Conservation (phyloP, 1,140 invertebrate species). For the Brachionus sp. region DNA sequence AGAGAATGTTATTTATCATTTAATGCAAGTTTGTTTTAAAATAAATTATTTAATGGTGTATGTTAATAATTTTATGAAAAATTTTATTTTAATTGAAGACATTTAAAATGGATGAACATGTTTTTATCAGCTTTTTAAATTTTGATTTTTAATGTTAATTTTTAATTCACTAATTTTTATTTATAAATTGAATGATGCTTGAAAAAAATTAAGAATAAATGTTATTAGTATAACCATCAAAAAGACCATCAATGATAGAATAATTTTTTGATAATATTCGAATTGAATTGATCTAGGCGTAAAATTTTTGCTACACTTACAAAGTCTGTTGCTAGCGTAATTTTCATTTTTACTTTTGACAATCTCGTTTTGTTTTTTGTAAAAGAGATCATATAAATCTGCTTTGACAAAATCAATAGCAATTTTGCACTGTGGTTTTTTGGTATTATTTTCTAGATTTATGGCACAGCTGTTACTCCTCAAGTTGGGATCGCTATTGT, state of each 20-base stretch:
- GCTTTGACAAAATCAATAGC: background rate
- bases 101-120: background rate
- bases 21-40: background rate
- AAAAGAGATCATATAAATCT: background rate
- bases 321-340: background rate
- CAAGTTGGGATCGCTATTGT: background rate
- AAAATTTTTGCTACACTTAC: background rate
- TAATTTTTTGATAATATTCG: background rate
- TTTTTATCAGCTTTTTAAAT: background rate
- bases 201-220: slow-evolving; percentile 18
- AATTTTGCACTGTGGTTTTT: background rate
- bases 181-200: background rate
- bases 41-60: background rate
- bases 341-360: background rate
- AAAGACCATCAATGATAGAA: background rate
- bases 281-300: background rate
- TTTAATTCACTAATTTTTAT: background rate
- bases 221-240: background rate
- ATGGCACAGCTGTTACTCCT: background rate
- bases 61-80: background rate
- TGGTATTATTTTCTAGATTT: background rate
- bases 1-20: background rate
- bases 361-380: background rate
- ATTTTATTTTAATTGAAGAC: background rate
- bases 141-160: background rate